Conservation (phyloP, 2,888 invertebrate genomes). For the Hyposoter didymator region DNA sequence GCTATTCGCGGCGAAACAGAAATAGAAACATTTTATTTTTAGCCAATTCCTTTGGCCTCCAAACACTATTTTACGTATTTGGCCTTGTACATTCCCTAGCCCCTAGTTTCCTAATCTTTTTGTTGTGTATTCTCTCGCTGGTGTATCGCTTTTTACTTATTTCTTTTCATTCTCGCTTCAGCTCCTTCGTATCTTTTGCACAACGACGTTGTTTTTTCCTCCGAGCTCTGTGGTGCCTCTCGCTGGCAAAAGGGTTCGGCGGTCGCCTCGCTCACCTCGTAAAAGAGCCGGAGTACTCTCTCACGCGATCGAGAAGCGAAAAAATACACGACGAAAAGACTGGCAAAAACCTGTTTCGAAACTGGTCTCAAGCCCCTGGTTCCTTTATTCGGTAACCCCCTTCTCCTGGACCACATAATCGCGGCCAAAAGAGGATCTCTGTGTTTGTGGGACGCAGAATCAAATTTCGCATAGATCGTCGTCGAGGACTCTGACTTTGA, state of each 20-base stretch:
- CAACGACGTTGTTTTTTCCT: conserved; percentile 11
- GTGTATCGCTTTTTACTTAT: conserved; percentile 28
- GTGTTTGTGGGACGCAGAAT: conserved; percentile 63
- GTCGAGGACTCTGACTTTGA: conserved; percentile 4
- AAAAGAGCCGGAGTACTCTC: conserved; percentile 62
- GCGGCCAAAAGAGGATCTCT: conserved; percentile 54
- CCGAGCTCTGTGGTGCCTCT: neutral
- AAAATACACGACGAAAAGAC: conserved; percentile 42
- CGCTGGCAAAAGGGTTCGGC: conserved; percentile 48
- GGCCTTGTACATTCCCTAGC: conserved; percentile 60
- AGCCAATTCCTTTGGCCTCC: conserved; percentile 26
- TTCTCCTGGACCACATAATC: conserved; percentile 52
- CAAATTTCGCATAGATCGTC: conserved; percentile 42
- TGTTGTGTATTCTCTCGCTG: conserved; percentile 54
- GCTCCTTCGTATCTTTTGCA: conserved; percentile 53
- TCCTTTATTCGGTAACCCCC: conserved; percentile 41
- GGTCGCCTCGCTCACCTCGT: conserved; percentile 69
- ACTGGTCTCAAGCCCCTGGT: conserved; percentile 50
- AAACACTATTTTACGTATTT: conserved; percentile 65
- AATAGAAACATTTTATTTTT: conserved; percentile 53
- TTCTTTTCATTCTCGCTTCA: conserved; percentile 13
- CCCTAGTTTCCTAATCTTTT: conserved; percentile 51
- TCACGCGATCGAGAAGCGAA: conserved; percentile 62
- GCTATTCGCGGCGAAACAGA: conserved; percentile 31
- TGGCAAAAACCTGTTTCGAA: conserved; percentile 69